These are phyloP conservation scores for Temnothorax curvispinosus DNA, from an alignment of 1,140 invertebrate species.

Conservation along the genomic window DNA sequence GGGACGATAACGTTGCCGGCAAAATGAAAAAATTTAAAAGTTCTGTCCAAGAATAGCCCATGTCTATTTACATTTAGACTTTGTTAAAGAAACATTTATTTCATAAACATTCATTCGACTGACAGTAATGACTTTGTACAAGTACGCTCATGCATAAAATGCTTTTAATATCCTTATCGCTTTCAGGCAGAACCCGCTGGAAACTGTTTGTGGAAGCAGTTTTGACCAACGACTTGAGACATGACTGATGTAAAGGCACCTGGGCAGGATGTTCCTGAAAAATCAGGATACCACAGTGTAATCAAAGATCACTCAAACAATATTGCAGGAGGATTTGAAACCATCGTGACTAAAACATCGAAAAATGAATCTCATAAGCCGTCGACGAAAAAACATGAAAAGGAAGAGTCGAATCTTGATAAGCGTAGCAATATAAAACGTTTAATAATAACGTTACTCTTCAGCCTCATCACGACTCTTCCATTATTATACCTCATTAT, in stretches of 20 bases:
- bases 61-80: background rate
- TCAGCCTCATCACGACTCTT: background rate
- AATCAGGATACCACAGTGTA: background rate
- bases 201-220: background rate
- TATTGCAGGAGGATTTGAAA: background rate
- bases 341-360: background rate
- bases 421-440: background rate
- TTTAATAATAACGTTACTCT: background rate
- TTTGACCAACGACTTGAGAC: background rate
- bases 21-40: background rate
- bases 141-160: background rate
- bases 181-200: background rate
- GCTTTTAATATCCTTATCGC: slow-evolving; percentile 4
- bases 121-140: background rate
- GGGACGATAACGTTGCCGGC: background rate
- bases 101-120: background rate
- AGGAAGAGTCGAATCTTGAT: background rate
- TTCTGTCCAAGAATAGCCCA: background rate
- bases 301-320: background rate
- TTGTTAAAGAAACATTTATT: background rate
- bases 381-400: background rate
- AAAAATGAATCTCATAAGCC: background rate
- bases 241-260: background rate
- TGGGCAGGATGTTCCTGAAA: background rate
- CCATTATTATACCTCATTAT: background rate